Conservation (phyloP, 2,113 vertebrate species). For the Dasyurus viverrinus region DNA sequence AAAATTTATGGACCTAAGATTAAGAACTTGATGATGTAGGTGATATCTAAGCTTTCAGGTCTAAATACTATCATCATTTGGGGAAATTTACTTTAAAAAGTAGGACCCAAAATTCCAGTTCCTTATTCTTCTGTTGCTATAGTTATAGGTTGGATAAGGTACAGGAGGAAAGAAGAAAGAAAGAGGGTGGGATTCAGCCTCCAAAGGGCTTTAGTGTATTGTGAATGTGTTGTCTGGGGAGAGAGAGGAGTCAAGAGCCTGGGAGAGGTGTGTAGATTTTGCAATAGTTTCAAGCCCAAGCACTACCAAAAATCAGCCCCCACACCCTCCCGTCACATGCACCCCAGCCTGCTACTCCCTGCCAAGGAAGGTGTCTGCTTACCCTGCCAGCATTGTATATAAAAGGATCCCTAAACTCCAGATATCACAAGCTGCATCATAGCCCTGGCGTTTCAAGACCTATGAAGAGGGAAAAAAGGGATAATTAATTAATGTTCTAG, state of each 20-base stretch:
- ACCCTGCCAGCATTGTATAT: slow-evolving; percentile 98
- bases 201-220: not conserved
- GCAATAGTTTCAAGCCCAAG: not conserved
- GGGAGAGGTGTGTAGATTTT: not conserved
- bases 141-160: not conserved
- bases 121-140: not conserved
- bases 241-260: not conserved
- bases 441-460: slow-evolving; percentile 96
- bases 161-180: not conserved
- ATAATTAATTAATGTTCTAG: not conserved
- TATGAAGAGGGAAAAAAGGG: slow-evolving; percentile 55
- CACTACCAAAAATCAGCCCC: rapidly evolving
- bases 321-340: rapidly evolving
- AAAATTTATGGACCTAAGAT: not conserved
- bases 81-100: not conserved
- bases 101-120: not conserved
- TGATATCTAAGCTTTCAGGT: not conserved
- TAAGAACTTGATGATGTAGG: not conserved
- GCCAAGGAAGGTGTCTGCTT: slow-evolving; percentile 25
- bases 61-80: not conserved
- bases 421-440: slow-evolving; percentile 96
- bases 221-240: not conserved
- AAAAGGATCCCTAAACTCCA: slow-evolving; percentile 96
- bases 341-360: rapidly evolving
- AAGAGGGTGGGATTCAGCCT: not conserved